These are phyloP conservation scores for Apodemia mormo DNA, from an alignment of 2,888 invertebrate species.

Conservation along the genomic window DNA sequence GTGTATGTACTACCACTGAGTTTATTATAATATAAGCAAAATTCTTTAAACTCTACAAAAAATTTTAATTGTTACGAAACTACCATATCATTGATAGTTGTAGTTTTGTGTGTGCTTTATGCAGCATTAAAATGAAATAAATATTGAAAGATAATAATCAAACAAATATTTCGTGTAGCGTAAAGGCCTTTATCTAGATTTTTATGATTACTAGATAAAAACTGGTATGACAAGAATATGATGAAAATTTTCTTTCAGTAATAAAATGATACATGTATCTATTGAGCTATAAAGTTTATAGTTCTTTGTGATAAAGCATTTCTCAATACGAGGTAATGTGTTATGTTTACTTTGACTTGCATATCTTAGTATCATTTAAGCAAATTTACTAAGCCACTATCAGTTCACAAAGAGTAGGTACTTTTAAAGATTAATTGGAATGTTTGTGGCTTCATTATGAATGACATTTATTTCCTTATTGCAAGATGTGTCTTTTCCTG, in stretches of 20 bases:
- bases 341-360: neutral
- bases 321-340: neutral
- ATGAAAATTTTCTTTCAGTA: too few relatives aligned
- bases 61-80: too few relatives aligned
- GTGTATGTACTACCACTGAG: too few relatives aligned
- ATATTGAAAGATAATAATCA: too few relatives aligned
- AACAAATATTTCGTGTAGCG: too few relatives aligned
- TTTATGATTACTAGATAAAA: neutral
- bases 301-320: neutral
- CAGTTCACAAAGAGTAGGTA: neutral
- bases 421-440: neutral
- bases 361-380: constrained; percentile 3
- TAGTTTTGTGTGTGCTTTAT: too few relatives aligned
- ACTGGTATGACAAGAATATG: neutral
- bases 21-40: too few relatives aligned
- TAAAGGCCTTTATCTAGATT: neutral
- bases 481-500: neutral
- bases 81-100: too few relatives aligned
- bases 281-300: constrained; percentile 1
- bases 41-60: too few relatives aligned
- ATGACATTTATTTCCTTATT: neutral
- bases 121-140: too few relatives aligned
- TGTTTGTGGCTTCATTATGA: neutral
- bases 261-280: neutral
- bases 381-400: neutral